A percentile compares a stretch with the other conserved stretches of the same genome.
These are phyloP conservation scores for Nemoura dubitans DNA, from an alignment of 2,888 invertebrate genomes.

Conservation along the genomic window DNA sequence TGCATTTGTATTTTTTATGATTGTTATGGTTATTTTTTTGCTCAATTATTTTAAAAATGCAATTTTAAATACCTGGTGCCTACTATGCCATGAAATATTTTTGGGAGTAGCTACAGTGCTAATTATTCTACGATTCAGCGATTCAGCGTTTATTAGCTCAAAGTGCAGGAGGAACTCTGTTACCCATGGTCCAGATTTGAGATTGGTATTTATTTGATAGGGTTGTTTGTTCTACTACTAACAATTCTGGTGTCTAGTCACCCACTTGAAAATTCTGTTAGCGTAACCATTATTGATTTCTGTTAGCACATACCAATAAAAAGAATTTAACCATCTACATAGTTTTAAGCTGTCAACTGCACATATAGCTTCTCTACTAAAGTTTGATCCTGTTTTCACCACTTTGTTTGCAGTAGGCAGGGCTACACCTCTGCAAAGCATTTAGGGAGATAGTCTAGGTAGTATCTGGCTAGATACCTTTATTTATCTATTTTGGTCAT, in stretches of 20 bases:
- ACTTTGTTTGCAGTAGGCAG: no score
- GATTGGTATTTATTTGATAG: background rate
- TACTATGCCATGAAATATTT: no score
- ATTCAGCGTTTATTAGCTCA: background rate
- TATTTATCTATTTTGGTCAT: no score
- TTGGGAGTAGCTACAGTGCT: background rate
- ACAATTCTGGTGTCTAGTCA: background rate
- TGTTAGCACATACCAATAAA: background rate
- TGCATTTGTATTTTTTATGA: slow-evolving; percentile 35
- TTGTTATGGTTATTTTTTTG: no score
- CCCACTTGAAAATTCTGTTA: background rate
- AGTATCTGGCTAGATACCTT: no score
- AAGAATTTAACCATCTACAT: background rate
- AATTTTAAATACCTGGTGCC: no score
- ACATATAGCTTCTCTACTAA: no score
- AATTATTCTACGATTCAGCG: background rate
- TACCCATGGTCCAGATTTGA: background rate
- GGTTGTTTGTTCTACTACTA: background rate
- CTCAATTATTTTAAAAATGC: no score
- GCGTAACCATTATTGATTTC: background rate
- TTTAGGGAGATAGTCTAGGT: no score
- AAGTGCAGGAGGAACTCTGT: background rate
- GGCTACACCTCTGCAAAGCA: no score
- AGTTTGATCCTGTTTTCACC: no score
- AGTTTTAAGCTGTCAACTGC: background rate